Evolutionary conservation across 1,140 invertebrate genomes (phyloP), one percentile per base, ranked within the genome.

Genomic region (Bombus picipes): DNA sequence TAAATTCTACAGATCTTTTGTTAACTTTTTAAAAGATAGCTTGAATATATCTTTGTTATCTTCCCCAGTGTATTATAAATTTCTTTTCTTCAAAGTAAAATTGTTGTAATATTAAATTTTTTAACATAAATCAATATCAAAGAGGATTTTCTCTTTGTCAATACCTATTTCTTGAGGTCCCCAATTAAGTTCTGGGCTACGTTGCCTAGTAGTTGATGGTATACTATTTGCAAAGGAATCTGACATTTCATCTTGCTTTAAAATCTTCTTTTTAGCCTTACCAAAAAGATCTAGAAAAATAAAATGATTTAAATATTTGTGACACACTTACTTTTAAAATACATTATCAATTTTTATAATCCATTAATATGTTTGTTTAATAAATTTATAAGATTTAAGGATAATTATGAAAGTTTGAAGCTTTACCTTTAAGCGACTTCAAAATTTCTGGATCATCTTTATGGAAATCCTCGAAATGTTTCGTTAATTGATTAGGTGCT

Each of bases 381-480:
- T 78, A 66, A 70, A 83, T 65, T 37, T 9, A 37, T 18, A 92
- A 89, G 47, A 88, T 89, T 13, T 34, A 4, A 13, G 28, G 15
- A 25, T 71, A 79, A 82, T 37, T 53, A 53, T 22, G 5, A 53
- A 53, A 53, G 18, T 28, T 6, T 22, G 12, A 87, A 81, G 72
- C 77, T 43, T 82, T 91, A 97, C 97, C 98, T 97, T 98, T 99
- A 5, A 99, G 96, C n/a, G 98, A 97, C 93, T 97, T 98, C n/a
- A 98, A 94, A 53, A 98, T 97, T 94, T 98, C 98, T 92, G 98
- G 97, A 93, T 99, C 98, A 93, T 98, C 98, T 88, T 98, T 97
- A 93, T 99, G 98, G 84, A 97, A 96, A 86, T 97, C 97, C 94
- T 99, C 98, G 95, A 99, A 99, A 94, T 99, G 98, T 87, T 96